Evolutionary conservation across 2,888 invertebrate genomes (phyloP), one percentile per base, ranked within the genome.

Genomic region (Clitarchus hookeri): DNA sequence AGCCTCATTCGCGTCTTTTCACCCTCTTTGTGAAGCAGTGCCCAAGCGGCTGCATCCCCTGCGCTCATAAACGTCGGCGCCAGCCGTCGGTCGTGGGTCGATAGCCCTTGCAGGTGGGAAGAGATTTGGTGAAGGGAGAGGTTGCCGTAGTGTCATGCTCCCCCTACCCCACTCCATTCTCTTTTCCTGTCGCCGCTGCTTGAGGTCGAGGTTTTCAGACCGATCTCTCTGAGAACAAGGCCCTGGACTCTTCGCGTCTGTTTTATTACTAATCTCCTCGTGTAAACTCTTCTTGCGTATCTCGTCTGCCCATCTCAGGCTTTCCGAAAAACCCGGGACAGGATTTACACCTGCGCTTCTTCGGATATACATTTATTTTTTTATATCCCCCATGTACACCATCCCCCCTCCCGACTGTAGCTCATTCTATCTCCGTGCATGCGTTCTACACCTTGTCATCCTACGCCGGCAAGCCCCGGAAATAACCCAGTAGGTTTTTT

Each of bases 191-290:
- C n/a, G n/a, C 65, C 65, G 13, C n/a, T 65, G 13, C 23, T n/a
- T n/a, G 65, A 65, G 65, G 23, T 65, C 65, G 65, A 65, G 16
- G 65, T 65, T n/a, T 65, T 23, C 65, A n/a, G 19, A 19, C 65
- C 65, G 65, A 23, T 23, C 65, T 23, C 65, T 23, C 65, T 11
- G n/a, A n/a, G 19, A 65, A n/a, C 65, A 65, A 16, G 65, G n/a
- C 65, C n/a, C 23, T 65, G 65, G 65, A 65, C 65, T 65, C 65
- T n/a, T 65, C 65, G n/a, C n/a, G 65, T 65, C 65, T 65, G 65
- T 65, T 65, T 65, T 65, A 65, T 65, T 65, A n/a, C 65, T 23
- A 65, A 65, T 65, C 19, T 65, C 65, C 23, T n/a, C 13, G 65
- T 65, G 65, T 65, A 65, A n/a, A 16, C 19, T 65, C 16, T 65